Evolutionary conservation across 64 coral and sea anemone species (phyloP).

Genomic region (Pocillopora damicornis): DNA sequence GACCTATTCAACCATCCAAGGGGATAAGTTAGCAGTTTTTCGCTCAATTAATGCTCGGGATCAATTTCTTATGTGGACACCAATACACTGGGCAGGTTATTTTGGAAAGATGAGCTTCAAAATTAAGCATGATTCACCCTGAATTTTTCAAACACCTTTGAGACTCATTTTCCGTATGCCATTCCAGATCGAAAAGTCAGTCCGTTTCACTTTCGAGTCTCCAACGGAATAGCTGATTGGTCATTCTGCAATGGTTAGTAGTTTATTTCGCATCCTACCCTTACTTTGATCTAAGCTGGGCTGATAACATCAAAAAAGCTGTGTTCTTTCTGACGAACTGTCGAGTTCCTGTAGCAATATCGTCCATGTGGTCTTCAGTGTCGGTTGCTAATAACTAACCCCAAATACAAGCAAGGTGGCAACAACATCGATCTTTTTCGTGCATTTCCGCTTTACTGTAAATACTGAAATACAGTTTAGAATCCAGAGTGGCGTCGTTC

Average conservation of each 20-base stretch:
- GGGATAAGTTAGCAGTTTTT: conserved; percentile 81
- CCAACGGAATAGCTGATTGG: background rate
- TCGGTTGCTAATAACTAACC: too few relatives aligned
- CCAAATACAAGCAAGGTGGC: too few relatives aligned
- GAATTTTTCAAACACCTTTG: background rate
- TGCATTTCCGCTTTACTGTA: too few relatives aligned
- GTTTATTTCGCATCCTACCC: background rate
- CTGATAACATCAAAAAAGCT: too few relatives aligned
- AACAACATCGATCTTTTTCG: too few relatives aligned
- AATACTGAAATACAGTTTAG: too few relatives aligned
- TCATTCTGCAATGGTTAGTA: background rate
- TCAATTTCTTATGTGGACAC: conserved; percentile 88
- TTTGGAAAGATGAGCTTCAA: conserved; percentile 70
- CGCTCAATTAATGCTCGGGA: conserved; percentile 77
- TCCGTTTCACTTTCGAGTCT: background rate
- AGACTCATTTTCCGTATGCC: background rate
- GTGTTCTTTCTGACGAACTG: too few relatives aligned
- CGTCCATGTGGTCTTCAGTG: too few relatives aligned
- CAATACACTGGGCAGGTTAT: conserved; percentile 91
- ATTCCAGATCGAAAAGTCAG: background rate
- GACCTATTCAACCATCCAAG: conserved; percentile 71
- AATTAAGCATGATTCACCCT: background rate
- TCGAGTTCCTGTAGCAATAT: too few relatives aligned
- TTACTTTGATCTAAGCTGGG: background rate
- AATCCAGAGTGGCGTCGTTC: too few relatives aligned